Percentiles rank a stretch among this genome's conserved stretches.
These are phyloP conservation scores for Ophion costatus DNA, from an alignment of 2,888 invertebrate genomes.

Conservation along the genomic window DNA sequence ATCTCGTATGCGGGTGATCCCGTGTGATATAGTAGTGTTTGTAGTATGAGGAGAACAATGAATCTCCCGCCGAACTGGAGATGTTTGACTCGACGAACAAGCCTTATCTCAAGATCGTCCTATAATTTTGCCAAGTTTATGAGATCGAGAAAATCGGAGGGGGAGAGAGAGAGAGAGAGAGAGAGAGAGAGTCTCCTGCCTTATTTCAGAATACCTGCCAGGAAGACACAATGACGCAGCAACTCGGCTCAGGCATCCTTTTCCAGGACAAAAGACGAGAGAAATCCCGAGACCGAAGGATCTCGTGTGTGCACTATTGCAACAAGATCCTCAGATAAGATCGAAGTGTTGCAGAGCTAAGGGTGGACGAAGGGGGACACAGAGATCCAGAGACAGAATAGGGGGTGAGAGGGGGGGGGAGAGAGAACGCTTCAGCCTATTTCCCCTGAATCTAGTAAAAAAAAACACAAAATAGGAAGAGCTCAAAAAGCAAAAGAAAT, in stretches of 20 bases:
- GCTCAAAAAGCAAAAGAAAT: too few relatives aligned
- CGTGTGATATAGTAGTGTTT: slow-evolving; percentile 15
- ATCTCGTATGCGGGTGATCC: not conserved
- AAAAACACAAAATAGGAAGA: too few relatives aligned
- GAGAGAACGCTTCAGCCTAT: not conserved
- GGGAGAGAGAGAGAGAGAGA: not conserved
- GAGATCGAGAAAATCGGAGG: slow-evolving; percentile 53
- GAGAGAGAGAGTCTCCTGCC: slow-evolving; percentile 43
- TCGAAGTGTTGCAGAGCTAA: slow-evolving; percentile 55
- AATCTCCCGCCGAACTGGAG: slow-evolving; percentile 48
- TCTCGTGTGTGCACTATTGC: slow-evolving; percentile 49
- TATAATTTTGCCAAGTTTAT: slow-evolving; percentile 72
- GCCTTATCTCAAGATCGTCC: slow-evolving; percentile 66
- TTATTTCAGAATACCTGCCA: slow-evolving; percentile 52
- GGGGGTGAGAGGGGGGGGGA: not conserved
- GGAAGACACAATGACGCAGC: slow-evolving; percentile 55
- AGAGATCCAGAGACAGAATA: too few relatives aligned
- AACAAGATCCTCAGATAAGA: slow-evolving; percentile 58
- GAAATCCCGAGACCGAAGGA: slow-evolving; percentile 36
- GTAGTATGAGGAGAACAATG: slow-evolving; percentile 36
- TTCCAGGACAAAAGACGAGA: slow-evolving; percentile 49
- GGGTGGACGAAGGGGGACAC: not conserved
- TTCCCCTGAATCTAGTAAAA: too few relatives aligned
- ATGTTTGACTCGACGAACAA: slow-evolving; percentile 48
- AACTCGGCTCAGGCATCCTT: slow-evolving; percentile 55